Percentiles rank a stretch among this genome's conserved stretches.
phyloP scores from a whole-genome alignment of 1,140 invertebrate species.

The Propsilocerus akamusi region DNA sequence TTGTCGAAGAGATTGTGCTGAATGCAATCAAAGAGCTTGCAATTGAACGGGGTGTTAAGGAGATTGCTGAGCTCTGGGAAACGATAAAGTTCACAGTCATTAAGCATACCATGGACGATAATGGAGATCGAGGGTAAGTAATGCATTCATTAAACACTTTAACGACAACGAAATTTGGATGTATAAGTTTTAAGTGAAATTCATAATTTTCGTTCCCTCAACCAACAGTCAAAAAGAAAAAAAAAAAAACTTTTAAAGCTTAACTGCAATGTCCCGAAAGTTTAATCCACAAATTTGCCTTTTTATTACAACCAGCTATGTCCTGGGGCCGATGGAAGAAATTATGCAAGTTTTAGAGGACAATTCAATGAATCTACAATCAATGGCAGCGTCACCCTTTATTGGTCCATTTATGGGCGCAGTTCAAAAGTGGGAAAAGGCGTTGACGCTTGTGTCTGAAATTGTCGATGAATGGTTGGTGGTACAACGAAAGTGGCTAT shows the following conservation, averaged over 20 bases:
- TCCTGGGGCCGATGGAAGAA: constrained; percentile 65
- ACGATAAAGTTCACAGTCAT: constrained; percentile 49
- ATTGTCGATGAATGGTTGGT: constrained; percentile 72
- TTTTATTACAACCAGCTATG: constrained; percentile 29
- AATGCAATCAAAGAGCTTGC: constrained; percentile 73
- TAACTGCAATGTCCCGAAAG: too few species aligned
- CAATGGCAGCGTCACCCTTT: constrained; percentile 77
- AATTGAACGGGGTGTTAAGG: constrained; percentile 69
- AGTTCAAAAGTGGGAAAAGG: constrained; percentile 71
- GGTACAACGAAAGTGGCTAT: constrained; percentile 75
- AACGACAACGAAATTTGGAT: not conserved
- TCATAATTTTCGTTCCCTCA: too few species aligned
- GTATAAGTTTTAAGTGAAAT: not conserved
- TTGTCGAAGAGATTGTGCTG: constrained; percentile 65
- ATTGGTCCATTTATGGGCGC: constrained; percentile 64
- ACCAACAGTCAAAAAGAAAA: too few species aligned
- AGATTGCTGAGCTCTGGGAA: constrained; percentile 57
- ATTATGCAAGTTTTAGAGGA: constrained; percentile 66
- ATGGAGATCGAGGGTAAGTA: constrained; percentile 28
- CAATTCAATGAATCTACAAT: constrained; percentile 74
- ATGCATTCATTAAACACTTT: not conserved
- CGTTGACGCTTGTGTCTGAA: constrained; percentile 58
- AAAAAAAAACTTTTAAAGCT: too few species aligned
- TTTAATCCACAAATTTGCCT: not conserved
- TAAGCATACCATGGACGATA: constrained; percentile 39